Conservation (phyloP, 1,140 invertebrate species). For the Melitaea cinxia region DNA sequence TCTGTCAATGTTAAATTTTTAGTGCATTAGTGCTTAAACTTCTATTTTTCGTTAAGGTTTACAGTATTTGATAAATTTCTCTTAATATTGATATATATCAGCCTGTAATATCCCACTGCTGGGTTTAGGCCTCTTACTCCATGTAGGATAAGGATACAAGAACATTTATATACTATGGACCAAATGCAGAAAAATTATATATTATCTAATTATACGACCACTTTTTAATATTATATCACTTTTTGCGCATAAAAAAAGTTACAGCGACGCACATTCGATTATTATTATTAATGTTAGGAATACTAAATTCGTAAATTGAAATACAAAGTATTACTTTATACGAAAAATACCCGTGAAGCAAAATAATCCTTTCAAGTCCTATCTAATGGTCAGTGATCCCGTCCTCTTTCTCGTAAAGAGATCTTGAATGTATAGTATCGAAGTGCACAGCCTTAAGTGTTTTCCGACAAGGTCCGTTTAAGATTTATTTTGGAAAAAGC, state of each 20-base stretch:
- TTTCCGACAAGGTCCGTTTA: conserved; percentile 5
- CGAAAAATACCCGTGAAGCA: background rate
- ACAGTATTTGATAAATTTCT: no score
- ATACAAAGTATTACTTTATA: background rate
- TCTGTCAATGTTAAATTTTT: no score
- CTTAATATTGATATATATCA: no score
- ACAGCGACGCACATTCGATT: background rate
- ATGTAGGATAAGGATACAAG: no score
- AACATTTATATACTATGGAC: no score
- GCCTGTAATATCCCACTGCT: no score
- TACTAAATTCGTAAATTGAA: background rate
- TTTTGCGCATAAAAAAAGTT: background rate
- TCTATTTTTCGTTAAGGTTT: no score
- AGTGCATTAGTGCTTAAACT: no score
- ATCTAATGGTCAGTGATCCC: conserved; percentile 13
- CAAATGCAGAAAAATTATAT: no score
- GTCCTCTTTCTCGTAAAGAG: conserved; percentile 23
- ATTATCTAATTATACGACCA: no score
- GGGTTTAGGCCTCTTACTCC: no score
- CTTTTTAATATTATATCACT: no score
- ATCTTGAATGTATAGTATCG: conserved; percentile 16
- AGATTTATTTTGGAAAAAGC: conserved; percentile 1
- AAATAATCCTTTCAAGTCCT: conserved; percentile 7
- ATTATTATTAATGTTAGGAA: background rate
- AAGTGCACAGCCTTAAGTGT: conserved; percentile 4